Base-by-base conservation (phyloP, 2,797 vertebrate species). In the Pristis pectinata region DNA sequence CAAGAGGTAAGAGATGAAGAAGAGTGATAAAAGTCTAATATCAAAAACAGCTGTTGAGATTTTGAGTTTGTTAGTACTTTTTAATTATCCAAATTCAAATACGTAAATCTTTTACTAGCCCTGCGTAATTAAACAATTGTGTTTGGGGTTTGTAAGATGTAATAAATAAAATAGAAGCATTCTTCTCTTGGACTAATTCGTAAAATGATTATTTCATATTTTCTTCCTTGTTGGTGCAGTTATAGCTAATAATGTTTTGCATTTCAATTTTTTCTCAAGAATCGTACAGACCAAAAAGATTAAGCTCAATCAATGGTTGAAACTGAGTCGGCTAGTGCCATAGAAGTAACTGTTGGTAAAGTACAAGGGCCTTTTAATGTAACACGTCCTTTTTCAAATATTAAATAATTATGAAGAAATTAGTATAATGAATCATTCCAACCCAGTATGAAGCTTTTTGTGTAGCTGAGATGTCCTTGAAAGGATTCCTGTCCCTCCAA, bases 1-100 rank as follows among this genome's bases (percentile, higher is more conserved):
- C 85, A 96, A 96, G 96, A 97, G 96, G 97, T 97, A 95, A 96
- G 96, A 82, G 17, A 17, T 24, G 82, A 94, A 8, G 19, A 72
- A 34, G 94, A 19, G 34, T 91, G 83, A 59, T 13, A 6, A 87
- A 53, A n/a, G 15, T 87, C 5, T 59, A 15, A 61, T 59, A 61
- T 34, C 15, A 87, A n/a, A 56, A 34, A 34, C 53, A n/a, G 13
- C 53, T 87, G 30, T 87, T 87, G 30, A 59, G 53, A n/a, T 11
- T 34, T 49, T 83, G 44, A 44, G 19, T 82, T 80, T 1, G 49
- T 44, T 9, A 53, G 34, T 37, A 61, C 56, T 6, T 19, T 6
- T n/a, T 34, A 5, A n/a, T 34, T 37, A 34, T 64, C 6, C 87
- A 64, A 64, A 37, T 19, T 61, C 56, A 64, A 19, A 9, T 64